phyloP scores from a whole-genome alignment of 2,113 vertebrate species.

The Arizona elegans region DNA sequence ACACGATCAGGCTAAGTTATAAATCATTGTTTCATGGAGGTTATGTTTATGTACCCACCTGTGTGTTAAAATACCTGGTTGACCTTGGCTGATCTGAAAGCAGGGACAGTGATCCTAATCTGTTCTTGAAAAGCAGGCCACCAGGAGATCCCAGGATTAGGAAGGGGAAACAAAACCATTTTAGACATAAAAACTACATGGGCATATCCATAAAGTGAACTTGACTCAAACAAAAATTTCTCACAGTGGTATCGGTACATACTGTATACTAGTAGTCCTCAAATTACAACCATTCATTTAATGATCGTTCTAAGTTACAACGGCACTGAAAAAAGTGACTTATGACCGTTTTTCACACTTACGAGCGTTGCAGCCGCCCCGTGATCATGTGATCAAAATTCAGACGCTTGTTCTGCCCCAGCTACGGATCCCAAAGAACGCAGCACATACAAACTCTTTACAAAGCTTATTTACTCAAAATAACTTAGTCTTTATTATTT shows the following conservation, averaged over 20 bases:
- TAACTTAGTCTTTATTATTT: too few species aligned
- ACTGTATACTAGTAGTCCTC: too few species aligned
- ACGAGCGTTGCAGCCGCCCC: fast-evolving
- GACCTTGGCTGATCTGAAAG: neutral
- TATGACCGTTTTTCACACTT: too few species aligned
- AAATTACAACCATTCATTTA: too few species aligned
- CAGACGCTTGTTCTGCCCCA: too few species aligned
- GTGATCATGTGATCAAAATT: too few species aligned
- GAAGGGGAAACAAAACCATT: neutral
- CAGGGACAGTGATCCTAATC: neutral
- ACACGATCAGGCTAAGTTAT: neutral
- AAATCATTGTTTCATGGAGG: neutral
- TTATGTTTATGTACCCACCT: neutral
- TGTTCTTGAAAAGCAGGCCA: neutral
- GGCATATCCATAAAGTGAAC: neutral
- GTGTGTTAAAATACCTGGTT: neutral
- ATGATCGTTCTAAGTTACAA: too few species aligned
- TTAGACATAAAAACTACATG: neutral
- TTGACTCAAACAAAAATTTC: neutral
- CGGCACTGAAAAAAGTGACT: too few species aligned
- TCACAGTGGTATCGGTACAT: neutral
- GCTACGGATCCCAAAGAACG: too few species aligned
- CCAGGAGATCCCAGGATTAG: neutral
- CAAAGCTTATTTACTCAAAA: too few species aligned
- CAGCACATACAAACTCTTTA: too few species aligned